phyloP scores from a whole-genome alignment of 2,113 vertebrate genomes.

The Lanius collurio region DNA sequence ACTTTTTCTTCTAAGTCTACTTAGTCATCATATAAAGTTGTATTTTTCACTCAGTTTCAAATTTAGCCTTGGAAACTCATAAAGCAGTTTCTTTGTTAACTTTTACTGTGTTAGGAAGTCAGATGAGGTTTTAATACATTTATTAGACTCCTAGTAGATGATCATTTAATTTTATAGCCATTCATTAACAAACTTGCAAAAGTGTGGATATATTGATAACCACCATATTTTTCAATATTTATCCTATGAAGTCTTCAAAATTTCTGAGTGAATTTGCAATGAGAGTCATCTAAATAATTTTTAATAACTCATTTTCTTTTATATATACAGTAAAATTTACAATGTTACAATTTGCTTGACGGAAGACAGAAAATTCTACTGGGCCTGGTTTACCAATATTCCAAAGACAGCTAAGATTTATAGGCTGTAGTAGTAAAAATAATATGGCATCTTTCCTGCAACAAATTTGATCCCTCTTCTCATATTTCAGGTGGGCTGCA shows the following conservation, averaged over 20 bases:
- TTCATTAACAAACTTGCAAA: background rate
- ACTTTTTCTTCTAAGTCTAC: background rate
- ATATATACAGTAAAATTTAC: background rate
- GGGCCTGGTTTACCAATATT: background rate
- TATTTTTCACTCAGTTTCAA: background rate
- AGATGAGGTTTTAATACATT: background rate
- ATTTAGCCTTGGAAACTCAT: background rate
- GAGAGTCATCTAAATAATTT: background rate
- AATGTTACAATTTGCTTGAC: background rate
- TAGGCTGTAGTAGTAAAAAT: background rate
- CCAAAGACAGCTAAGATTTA: background rate
- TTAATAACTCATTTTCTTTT: background rate
- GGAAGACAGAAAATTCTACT: background rate
- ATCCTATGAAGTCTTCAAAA: background rate
- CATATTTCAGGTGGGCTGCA: slow-evolving; percentile 84
- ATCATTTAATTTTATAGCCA: background rate
- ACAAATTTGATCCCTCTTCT: background rate
- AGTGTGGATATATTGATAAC: background rate
- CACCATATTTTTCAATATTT: background rate
- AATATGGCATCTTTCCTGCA: background rate
- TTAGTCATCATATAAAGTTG: background rate
- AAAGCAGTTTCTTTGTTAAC: background rate
- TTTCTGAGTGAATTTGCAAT: background rate
- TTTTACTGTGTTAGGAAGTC: background rate
- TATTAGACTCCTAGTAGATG: background rate